Evolutionary conservation across 2,888 invertebrate species (phyloP).

Genomic region (Hetaerina titia): DNA sequence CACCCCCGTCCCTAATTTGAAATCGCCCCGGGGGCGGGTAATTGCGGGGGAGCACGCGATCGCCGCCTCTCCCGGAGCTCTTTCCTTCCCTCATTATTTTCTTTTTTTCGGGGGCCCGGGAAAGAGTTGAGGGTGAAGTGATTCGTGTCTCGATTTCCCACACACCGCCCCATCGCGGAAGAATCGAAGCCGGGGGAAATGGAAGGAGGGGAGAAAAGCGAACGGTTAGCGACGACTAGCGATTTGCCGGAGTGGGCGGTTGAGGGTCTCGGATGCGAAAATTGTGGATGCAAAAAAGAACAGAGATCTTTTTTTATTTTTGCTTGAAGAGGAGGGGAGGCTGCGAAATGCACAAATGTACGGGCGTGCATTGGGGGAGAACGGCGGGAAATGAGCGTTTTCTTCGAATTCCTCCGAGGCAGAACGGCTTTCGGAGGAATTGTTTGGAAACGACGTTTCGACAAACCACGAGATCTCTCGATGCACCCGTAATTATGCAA

Average conservation of each 20-base stretch:
- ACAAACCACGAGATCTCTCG: not conserved
- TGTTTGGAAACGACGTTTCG: too few species aligned
- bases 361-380: not conserved
- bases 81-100: not conserved
- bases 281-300: not conserved
- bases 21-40: conserved; percentile 46
- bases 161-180: conserved; percentile 8
- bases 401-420: not conserved
- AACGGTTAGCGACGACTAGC: too few species aligned
- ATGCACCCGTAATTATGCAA: not conserved
- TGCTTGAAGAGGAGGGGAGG: not conserved
- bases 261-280: too few species aligned
- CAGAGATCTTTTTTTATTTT: not conserved
- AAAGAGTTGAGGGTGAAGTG: not conserved
- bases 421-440: not conserved
- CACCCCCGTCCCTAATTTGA: conserved; percentile 61
- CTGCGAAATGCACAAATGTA: not conserved
- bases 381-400: not conserved
- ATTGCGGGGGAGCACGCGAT: conserved; percentile 58
- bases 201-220: not conserved
- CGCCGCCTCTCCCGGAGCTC: not conserved
- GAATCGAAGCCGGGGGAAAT: not conserved
- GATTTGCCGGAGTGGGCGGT: too few species aligned
- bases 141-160: conserved; percentile 46
- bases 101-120: not conserved